Evolutionary conservation across 2,888 invertebrate species (phyloP), one percentile per base, ranked within the genome.

Genomic region (Drosophila quinaria): DNA sequence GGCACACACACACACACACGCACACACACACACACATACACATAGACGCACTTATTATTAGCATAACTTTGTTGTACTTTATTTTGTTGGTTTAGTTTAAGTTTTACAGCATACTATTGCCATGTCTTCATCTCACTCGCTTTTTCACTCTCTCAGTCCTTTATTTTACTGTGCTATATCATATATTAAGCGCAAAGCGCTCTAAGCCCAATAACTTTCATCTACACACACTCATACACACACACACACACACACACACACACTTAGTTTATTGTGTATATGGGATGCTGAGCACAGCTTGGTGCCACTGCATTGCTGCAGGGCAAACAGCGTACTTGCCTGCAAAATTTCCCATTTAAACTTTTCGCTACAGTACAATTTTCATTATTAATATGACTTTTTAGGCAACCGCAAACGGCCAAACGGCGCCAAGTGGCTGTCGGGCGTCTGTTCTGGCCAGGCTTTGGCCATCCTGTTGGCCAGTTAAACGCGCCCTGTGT

Each of bases 301-400:
- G 81, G 59, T 51, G 81, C 78, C 76, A 76, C 84, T 87, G 84
- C 84, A 85, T 81, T 89, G 84, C 84, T 89, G 89, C 78, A 85
- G 87, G 88, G 80, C 77, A 60, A 51, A 62, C 80, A 69, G 75
- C 69, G 60, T 63, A 56, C 81, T 77, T 75, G 69, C 67, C 87
- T 72, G 81, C 73, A 74, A 89, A 87, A 87, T 87, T 79, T 78
- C 81, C 87, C 87, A 85, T 85, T 85, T 89, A 85, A 84, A 89
- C 84, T 89, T 85, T 85, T 76, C 90, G 90, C 89, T 78, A 86
- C 90, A 74, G 88, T 86, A 87, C 70, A 86, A 86, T 86, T 85
- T 86, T 86, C 90, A 86, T 86, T 86, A 90, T 86, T 86, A 90
- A 86, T 86, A 90, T 89, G 90, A 89, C 89, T 86, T 90, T 89